Base-by-base conservation (phyloP, 1,140 invertebrate species). In the Drosophila prosaltans region DNA sequence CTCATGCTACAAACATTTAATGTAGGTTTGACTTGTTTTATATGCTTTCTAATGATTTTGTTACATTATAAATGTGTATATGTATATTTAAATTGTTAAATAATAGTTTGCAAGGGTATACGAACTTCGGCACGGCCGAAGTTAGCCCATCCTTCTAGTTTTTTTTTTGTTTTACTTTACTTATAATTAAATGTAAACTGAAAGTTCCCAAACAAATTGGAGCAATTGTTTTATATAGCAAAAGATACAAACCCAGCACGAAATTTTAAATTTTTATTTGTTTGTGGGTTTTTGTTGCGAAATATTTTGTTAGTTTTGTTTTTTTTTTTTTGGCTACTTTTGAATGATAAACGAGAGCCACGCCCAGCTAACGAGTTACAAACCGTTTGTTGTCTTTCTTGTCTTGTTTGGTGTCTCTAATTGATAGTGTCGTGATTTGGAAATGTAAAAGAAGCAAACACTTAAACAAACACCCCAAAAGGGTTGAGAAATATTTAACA, bases 351-450 rank as follows among this genome's bases (percentile, higher is more conserved):
- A 86, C 83, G 83, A 72, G 84, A 80, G 76, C 72, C 83, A 86
- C 83, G 83, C 83, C 83, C 83, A 68, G 70, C 72, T 78, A 88
- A 89, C 80, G 67, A 86, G 82, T 65, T 65, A 67, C 74, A 76
- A 76, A 58, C 39, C 69, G 65, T 74, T 62, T 63, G 24, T 28
- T 41, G 40, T 26, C 40, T 75, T 74, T 80, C 80, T 89, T 89
- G 76, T 88, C 83, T 85, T 57, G 65, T 66, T 66, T 68, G 51
- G 65, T 72, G 74, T 69, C 82, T 86, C 76, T 86, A 86, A 86
- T 86, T 86, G 83, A 86, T 88, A 86, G 80, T 86, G 83, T 88
- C 83, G 83, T 86, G 82, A 86, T 88, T 85, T 72, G 74, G 67
- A 62, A 11, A 57, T 67, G 51, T n/a, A 30, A 66, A 36, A 74